Evolutionary conservation across 1,140 invertebrate genomes (phyloP), one percentile per base, ranked within the genome.

Genomic region (Lucilia sericata): DNA sequence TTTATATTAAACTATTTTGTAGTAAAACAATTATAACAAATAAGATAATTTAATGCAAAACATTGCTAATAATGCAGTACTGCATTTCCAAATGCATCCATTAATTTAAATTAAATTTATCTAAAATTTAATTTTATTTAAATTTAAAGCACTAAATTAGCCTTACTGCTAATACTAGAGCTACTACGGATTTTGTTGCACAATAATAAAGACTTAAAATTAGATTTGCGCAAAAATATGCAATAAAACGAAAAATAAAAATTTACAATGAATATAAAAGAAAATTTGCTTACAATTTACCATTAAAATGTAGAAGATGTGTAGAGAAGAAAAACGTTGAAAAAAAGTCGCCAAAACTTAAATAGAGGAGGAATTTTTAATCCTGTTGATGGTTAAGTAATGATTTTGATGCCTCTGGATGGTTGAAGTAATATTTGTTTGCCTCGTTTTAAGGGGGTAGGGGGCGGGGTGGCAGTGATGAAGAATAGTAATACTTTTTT

Each of bases 211-310:
- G 51, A 55, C 34, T 47, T 78, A 47, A 78, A 78, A 78, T 78
- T 78, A 47, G n/a, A n/a, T 42, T 78, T n/a, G 36, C 14, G 47
- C 25, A 78, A 47, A 36, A 0, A 75, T 17, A 17, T 2, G 17
- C 14, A 42, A 78, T 19, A 42, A 47, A 21, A 30, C 25, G 25
- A 2, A 78, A 49, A 19, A 47, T 10, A 80, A 80, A 80, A 80
- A 49, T n/a, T 25, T 17, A 42, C 5, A 42, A 78, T 49, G 51
- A 42, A 30, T 13, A 70, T 70, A 70, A 21, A 21, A 70, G 19
- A 78, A 47, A 80, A 49, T 42, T 76, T 80, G 76, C 76, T 80
- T 80, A 80, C 76, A 80, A 80, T 80, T 80, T 80, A 80, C 76
- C 76, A 80, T 80, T 49, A 80, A 49, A 49, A 47, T 80, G n/a